Evolutionary conservation across 2,888 invertebrate genomes (phyloP), one percentile per base, ranked within the genome.

Genomic region (Chalcis sispes): DNA sequence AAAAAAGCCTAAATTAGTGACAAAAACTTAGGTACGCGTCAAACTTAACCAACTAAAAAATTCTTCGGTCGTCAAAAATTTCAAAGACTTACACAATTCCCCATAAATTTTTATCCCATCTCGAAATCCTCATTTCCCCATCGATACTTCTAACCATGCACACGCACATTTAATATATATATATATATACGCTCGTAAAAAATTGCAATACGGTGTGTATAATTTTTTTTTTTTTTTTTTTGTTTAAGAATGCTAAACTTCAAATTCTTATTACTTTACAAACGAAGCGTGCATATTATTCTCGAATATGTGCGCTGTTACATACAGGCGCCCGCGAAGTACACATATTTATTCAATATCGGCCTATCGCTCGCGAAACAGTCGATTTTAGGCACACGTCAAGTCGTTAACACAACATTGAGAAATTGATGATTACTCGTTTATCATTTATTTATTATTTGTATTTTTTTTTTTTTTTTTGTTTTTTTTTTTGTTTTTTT

Each of bases 321-420:
- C 36, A 40, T n/a, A 29, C 27, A 32, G 7, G 42, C 7, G 36
- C 64, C 27, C 42, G n/a, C 32, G 20, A 40, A 40, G 23, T 66
- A 15, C 15, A 25, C 25, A 66, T 15, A 8, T 64, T n/a, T 29
- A 62, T 62, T 48, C 48, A 23, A 18, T 67, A 7, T 27, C 46
- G 36, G 48, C 32, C 40, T 52, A 8, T 23, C 32, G 54, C 54
- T 72, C 29, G 46, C 23, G 69, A 72, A 52, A 64, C 56, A 56
- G 71, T 72, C 71, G 25, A n/a, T 72, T 72, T 72, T 72, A 72
- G 72, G 72, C 72, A 72, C 72, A 65, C 72, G 65, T 72, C 64
- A 64, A 72, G 65, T 65, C 23, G 15, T 7, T 65, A 65, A 72
- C 72, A 56, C 65, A 56, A 62, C 56, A 56, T 54, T 27, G 3